A percentile compares a stretch with the other conserved stretches of the same genome.
phyloP scores from a whole-genome alignment of 1,140 invertebrate genomes.

The Ostrea edulis region DNA sequence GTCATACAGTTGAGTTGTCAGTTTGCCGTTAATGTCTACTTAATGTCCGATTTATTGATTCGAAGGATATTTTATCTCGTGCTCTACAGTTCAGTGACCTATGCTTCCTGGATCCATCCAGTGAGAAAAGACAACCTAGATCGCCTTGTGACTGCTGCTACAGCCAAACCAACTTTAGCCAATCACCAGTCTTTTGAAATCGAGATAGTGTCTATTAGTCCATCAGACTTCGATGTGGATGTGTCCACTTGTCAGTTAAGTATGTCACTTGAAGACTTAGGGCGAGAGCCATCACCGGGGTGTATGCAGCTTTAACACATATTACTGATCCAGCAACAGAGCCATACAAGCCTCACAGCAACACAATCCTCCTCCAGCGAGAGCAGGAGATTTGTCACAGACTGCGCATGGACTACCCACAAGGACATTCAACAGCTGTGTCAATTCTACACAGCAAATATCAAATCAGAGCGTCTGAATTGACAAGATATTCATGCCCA shows the following conservation, averaged over 20 bases:
- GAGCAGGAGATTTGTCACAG: too few species aligned
- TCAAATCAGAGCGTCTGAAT: too few species aligned
- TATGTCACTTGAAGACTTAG: background rate
- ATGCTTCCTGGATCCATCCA: background rate
- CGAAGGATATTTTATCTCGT: background rate
- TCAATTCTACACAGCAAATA: too few species aligned
- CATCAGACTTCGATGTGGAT: background rate
- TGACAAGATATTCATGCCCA: too few species aligned
- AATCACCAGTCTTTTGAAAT: too few species aligned
- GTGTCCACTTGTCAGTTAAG: slow-evolving; percentile 4
- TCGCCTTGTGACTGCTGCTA: background rate
- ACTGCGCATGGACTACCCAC: too few species aligned
- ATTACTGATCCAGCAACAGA: background rate
- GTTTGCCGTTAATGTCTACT: too few species aligned
- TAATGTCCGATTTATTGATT: background rate
- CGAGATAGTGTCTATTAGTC: background rate
- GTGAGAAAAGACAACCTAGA: background rate
- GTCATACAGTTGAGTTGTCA: too few species aligned
- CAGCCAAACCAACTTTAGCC: too few species aligned
- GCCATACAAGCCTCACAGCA: too few species aligned
- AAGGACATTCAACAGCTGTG: too few species aligned
- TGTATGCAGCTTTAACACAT: background rate
- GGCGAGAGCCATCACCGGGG: background rate
- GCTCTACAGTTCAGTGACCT: slow-evolving; percentile 18
- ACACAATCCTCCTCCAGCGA: too few species aligned